Base-by-base conservation (phyloP, 2,888 invertebrate genomes). In the Tetragonisca angustula region DNA sequence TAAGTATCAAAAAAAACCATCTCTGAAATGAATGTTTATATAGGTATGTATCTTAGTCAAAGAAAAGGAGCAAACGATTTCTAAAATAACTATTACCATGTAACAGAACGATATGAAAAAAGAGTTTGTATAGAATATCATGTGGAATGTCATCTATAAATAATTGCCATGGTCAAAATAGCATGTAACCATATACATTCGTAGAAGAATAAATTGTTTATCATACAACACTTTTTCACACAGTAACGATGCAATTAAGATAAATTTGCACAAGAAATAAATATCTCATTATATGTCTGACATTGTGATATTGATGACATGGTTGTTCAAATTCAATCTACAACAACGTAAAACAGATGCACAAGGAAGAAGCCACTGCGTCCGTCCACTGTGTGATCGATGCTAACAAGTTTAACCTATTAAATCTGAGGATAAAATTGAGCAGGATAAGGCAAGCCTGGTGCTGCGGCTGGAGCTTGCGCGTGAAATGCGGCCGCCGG, bases 361-460 rank as follows among this genome's bases (percentile, higher is more conserved):
- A 24, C 49, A 32, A 65, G 49, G 69, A 56, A 19, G 69, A 64
- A 17, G 54, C 32, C n/a, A 9, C 52, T 1, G 32, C 24, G 32
- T 59, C 17, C n/a, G 61, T 75, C 32, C 27, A 21, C 19, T 61
- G 13, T 32, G 32, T 61, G 32, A 27, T 67, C 52, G 36, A 36
- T 43, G 52, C 24, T 27, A 27, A 24, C 4, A 19, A 36, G 6
- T 32, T 56, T 59, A 43, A 64, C 36, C 52, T 73, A 79, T 90
- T 84, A 90, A 50, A 90, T 81, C 78, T 94, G 94, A 4, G 95
- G 94, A 89, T 95, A 94, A 43, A 95, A 96, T 91, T 96, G 96
- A n/a, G 96, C 95, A 24, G 96, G 95, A 68, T 96, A 93, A 0
- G 96, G 95, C 94, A 92, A n/a, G 50, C 95, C 95, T n/a, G 96